Percentiles rank a stretch among this genome's conserved stretches.
These are phyloP conservation scores for Zygothrica quintamaculata DNA, from an alignment of 2,888 invertebrate species.

Conservation along the genomic window DNA sequence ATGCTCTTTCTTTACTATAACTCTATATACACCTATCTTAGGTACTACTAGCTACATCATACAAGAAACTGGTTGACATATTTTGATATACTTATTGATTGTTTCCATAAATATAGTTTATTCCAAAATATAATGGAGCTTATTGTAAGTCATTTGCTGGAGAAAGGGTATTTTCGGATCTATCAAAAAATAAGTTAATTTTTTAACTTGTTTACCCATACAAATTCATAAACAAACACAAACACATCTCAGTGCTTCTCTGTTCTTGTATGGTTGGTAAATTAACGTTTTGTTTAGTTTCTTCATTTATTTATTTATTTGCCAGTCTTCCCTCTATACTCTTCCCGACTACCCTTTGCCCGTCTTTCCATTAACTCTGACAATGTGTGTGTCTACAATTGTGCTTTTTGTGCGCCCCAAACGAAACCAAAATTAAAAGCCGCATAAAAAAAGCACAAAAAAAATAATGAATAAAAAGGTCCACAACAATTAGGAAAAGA, in stretches of 20 bases:
- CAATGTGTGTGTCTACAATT: constrained; percentile 21
- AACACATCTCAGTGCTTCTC: constrained; percentile 26
- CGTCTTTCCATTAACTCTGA: neutral
- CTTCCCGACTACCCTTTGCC: too few species aligned
- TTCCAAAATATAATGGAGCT: too few species aligned
- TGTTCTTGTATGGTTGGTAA: constrained; percentile 52
- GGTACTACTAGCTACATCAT: too few species aligned
- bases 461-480: constrained; percentile 29
- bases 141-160: neutral
- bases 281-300: constrained; percentile 69
- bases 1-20: constrained; percentile 41
- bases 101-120: too few species aligned
- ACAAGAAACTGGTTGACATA: too few species aligned
- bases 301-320: constrained; percentile 72
- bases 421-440: constrained; percentile 66
- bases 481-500: constrained; percentile 35
- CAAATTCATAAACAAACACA: constrained; percentile 49
- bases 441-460: constrained; percentile 32
- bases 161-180: constrained; percentile 25
- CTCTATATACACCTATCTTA: constrained; percentile 12
- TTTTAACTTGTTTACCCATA: constrained; percentile 46
- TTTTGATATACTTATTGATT: too few species aligned
- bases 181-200: neutral
- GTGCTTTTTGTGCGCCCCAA: constrained; percentile 43
- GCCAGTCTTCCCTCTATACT: constrained; percentile 51